Base-by-base conservation (phyloP, 2,797 vertebrate species). In the Cynopterus sphinx region DNA sequence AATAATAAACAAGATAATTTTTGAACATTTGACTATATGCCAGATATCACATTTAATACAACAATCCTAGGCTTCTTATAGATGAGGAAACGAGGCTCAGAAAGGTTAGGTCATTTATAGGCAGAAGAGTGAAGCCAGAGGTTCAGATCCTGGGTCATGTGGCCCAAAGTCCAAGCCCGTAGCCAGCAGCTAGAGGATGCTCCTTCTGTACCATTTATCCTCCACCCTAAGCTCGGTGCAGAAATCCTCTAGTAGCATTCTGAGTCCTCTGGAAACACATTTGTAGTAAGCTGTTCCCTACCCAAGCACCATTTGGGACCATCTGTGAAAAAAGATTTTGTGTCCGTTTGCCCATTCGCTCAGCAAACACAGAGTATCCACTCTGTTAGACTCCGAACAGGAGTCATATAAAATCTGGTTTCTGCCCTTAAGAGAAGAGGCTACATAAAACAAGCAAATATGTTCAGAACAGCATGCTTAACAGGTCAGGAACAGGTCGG, bases 121-220 rank as follows among this genome's bases (percentile, higher is more conserved):
- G 24, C 41, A 28, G 9, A 43, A 68, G 51, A 68, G 26, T 22
- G 9, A 53, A 61, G 36, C 16, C n/a, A 46, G 59, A 12, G 2
- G 19, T 49, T 87, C 39, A 49, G 53, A 87, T 36, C 31, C 70
- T 59, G 49, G 33, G 17, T 28, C 36, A 13, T 39, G 15, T 67
- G 70, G 65, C 33, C 10, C 51, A 51, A 67, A 36, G 46, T 15
- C 17, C 3, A 1, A 1, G 12, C 36, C 61, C 2, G 0, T 8
- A 41, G 88, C 57, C 82, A 26, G 68, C 19, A 4, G n/a, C 33
- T 3, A 21, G 26, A 31, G 53, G 19, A 2, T 13, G 3, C 9
- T 36, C 39, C 71, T 63, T 65, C 57, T n/a, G 12, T 6, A 3
- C 36, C 1, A 4, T 63, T 28, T 46, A 41, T 43, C 51, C 51